Evolutionary conservation across 2,888 invertebrate genomes (phyloP).

Genomic region (Erebia aethiops): DNA sequence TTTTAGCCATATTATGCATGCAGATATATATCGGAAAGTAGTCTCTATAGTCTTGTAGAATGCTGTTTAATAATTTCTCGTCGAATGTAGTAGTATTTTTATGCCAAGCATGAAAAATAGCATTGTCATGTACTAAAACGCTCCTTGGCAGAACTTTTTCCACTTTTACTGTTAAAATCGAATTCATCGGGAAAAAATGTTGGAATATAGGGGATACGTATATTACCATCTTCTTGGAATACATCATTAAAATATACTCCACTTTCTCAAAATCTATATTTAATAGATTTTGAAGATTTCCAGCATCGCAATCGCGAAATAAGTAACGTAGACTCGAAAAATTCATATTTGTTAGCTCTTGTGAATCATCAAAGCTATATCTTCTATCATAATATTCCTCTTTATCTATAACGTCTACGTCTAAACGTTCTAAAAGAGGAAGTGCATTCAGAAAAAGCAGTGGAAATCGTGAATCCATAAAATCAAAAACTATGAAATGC

Average conservation of each 20-base stretch:
- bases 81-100: conserved; percentile 8
- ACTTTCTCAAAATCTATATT: conserved; percentile 9
- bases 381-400: conserved; percentile 9
- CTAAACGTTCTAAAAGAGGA: conserved; percentile 3
- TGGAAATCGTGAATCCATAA: background rate
- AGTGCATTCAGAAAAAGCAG: conserved; percentile 10
- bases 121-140: conserved; percentile 4
- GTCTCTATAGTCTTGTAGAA: conserved; percentile 2
- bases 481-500: conserved; percentile 14
- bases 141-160: conserved; percentile 3
- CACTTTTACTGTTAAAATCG: conserved; percentile 11
- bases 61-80: background rate
- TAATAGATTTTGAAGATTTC: conserved; percentile 2
- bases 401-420: conserved; percentile 11
- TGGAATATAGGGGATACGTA: conserved; percentile 13
- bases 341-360: background rate
- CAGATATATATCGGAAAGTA: conserved; percentile 17
- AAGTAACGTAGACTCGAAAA: conserved; percentile 17
- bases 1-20: conserved; percentile 1
- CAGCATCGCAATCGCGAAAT: conserved; percentile 12
- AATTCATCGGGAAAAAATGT: background rate
- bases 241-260: conserved; percentile 14
- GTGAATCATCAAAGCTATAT: background rate
- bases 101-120: conserved; percentile 9
- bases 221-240: conserved; percentile 5